A percentile compares a stretch with the other conserved stretches of the same genome.
phyloP scores from a whole-genome alignment of 1,140 invertebrate species.

The Drosophila ironensis region DNA sequence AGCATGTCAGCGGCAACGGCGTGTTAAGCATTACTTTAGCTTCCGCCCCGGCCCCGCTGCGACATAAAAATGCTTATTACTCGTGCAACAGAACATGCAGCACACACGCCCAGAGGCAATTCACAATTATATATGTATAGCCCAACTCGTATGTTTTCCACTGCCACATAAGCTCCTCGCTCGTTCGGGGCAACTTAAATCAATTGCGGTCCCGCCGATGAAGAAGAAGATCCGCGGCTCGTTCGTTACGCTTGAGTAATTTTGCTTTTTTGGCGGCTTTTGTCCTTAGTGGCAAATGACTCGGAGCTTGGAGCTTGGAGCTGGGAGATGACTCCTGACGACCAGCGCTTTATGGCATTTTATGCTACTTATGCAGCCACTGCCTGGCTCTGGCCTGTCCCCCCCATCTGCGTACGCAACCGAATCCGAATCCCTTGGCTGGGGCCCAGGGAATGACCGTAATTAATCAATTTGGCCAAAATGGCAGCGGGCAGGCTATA shows the following conservation, averaged over 20 bases:
- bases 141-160: slow-evolving; percentile 9
- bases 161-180: background rate
- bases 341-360: slow-evolving; percentile 62
- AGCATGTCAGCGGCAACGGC: slow-evolving; percentile 35
- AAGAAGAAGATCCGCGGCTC: slow-evolving; percentile 30
- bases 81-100: slow-evolving; percentile 50
- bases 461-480: slow-evolving; percentile 79
- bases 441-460: slow-evolving; percentile 61
- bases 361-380: slow-evolving; percentile 71
- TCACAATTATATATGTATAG: slow-evolving; percentile 50
- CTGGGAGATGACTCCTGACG: slow-evolving; percentile 35
- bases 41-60: slow-evolving; percentile 25
- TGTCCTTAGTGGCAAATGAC: slow-evolving; percentile 78
- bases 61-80: slow-evolving; percentile 76
- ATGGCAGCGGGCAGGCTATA: slow-evolving; percentile 49
- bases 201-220: too few relatives aligned
- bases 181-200: slow-evolving; percentile 61
- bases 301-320: slow-evolving; percentile 35
- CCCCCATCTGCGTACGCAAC: background rate
- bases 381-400: slow-evolving; percentile 7
- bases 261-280: slow-evolving; percentile 70
- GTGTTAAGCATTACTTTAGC: slow-evolving; percentile 61
- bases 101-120: slow-evolving; percentile 48
- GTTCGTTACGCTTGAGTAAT: slow-evolving; percentile 73
- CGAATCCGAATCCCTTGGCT: slow-evolving; percentile 4